Base-by-base conservation (phyloP, 2,113 vertebrate species). In the Halcyon senegalensis region DNA sequence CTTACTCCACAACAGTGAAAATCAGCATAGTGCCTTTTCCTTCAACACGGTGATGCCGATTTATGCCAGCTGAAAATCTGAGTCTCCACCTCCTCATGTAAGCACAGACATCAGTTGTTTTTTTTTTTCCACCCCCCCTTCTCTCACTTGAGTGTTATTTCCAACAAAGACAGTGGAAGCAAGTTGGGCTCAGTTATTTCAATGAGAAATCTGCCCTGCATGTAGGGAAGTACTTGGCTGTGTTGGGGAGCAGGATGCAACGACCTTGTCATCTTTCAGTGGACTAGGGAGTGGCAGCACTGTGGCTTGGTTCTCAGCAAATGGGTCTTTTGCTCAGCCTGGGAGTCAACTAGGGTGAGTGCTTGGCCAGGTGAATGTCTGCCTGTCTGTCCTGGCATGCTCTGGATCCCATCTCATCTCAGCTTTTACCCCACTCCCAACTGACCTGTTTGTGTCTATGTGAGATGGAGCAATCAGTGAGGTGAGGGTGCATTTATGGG, bases 331-430 rank as follows among this genome's bases (percentile, higher is more conserved):
- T 51, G 56, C 55, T 43, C 81, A 55, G 24, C 12, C 28, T 39
- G 20, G 60, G 20, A 24, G 28, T 37, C 48, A 46, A 17, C 28
- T 41, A 56, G 56, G 18, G 4, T 2, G 6, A n/a, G 16, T 17
- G 41, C 50, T 70, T 5, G 21, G n/a, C 67, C 51, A 24, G 30
- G 28, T 41, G 13, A 27, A 13, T 18, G 7, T 20, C 78, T 53
- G n/a, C 50, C n/a, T 16, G 1, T 25, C 24, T 73, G 30, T 75
- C 43, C 55, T 1, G 4, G 2, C 0, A 1, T 41, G 55, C 48
- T 55, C 62, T 67, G 37, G 8, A 6, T 44, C 41, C 51, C 30
- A 3, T 13, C 5, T n/a, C 21, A 19, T 33, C 37, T 3, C 41
- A 11, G 25, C 14, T 37, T 56, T 21, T 16, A 7, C 48, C 14